Base-by-base conservation (phyloP, 1,140 invertebrate genomes). In the Apis cerana region DNA sequence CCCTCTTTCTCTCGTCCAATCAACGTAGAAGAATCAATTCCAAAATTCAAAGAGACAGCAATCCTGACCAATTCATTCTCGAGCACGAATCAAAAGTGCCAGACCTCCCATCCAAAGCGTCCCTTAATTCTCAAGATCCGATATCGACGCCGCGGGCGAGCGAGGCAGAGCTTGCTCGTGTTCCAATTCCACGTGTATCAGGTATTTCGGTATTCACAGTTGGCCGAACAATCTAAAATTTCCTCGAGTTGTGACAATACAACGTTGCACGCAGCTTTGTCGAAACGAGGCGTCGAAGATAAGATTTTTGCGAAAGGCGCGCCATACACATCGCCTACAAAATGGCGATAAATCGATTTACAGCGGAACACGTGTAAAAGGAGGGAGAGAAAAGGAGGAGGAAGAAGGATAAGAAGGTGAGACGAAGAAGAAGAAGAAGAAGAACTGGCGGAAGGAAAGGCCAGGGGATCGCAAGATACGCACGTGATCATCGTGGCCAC, bases 401-500 rank as follows among this genome's bases (percentile, higher is more conserved):
- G 27, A 52, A n/a, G 23, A 23, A 33, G 56, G 12, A 33, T 70
- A n/a, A 4, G 52, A 23, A 21, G 65, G n/a, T 21, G 13, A 65
- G 65, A n/a, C 21, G 13, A 56, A 11, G 23, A 50, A 33, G 23
- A 59, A 67, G 64, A 76, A 75, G 56, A 75, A 80, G 15, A 75
- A 61, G 59, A 48, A 48, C n/a, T 80, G 21, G 64, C 86, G 69
- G 79, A 83, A 82, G 79, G 65, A 88, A 85, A 87, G 71, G 27
- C 67, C 65, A 69, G 71, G 68, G 78, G 77, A 80, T 88, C 77
- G 75, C 59, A 54, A 72, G 84, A 82, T 81, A 86, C 43, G 80
- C 83, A 59, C 84, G 89, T 84, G 85, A 88, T 88, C 86, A 68
- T 75, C 75, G 80, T 82, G 85, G 75, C 43, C 80, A 88, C 82